Evolutionary conservation across 2,888 invertebrate genomes (phyloP).

Genomic region (Cabera pusaria): DNA sequence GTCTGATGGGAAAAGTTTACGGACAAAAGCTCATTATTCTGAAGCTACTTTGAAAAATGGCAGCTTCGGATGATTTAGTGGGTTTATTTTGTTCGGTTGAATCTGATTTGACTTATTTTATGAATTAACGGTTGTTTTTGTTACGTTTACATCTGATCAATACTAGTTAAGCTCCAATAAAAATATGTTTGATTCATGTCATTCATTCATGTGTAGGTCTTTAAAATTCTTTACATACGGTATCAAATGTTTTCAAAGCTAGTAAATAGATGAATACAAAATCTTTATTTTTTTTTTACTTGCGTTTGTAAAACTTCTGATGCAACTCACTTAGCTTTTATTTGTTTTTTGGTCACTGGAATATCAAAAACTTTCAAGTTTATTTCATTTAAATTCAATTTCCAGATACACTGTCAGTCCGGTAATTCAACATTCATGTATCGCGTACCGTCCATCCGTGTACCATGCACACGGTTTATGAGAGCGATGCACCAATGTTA

Average conservation of each 20-base stretch:
- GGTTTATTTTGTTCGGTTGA: conserved; percentile 16
- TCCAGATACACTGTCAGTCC: conserved; percentile 21
- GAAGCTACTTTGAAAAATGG: conserved; percentile 32
- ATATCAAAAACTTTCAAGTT: conserved; percentile 28
- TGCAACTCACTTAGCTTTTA: no score
- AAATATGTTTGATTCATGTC: no score
- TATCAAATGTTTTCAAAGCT: no score
- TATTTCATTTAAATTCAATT: conserved; percentile 27
- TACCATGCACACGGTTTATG: conserved; percentile 27
- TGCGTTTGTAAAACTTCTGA: no score
- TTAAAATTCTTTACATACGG: no score
- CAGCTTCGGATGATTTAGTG: conserved; percentile 28
- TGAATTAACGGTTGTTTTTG: conserved; percentile 9
- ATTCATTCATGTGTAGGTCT: no score
- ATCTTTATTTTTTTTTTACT: no score
- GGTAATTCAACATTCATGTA: conserved; percentile 24
- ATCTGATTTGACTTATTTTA: conserved; percentile 16
- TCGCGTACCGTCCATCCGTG: conserved; percentile 23
- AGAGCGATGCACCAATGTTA: conserved; percentile 33
- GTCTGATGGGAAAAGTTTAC: conserved; percentile 33
- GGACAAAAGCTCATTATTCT: conserved; percentile 35
- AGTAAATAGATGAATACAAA: no score
- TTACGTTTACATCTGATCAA: neutral
- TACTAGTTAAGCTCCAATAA: no score
- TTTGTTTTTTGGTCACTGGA: no score